A percentile compares a stretch with the other conserved stretches of the same genome.
phyloP scores from a whole-genome alignment of 2,113 vertebrate species.

The Calonectris borealis region DNA sequence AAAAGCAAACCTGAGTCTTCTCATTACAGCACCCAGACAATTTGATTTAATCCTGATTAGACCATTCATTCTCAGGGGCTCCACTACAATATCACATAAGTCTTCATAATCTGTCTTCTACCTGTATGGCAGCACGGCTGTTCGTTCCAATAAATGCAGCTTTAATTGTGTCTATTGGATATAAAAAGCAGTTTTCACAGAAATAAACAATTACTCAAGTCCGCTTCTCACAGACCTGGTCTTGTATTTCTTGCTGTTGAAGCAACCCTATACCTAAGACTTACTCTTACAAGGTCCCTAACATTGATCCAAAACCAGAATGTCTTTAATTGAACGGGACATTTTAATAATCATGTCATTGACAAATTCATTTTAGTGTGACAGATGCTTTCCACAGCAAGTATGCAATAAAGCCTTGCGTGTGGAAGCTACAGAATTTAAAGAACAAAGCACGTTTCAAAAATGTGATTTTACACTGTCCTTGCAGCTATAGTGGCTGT shows the following conservation, averaged over 20 bases:
- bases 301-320: not conserved
- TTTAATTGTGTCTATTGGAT: conserved; percentile 3
- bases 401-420: not conserved
- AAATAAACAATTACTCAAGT: conserved; percentile 24
- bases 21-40: conserved; percentile 2
- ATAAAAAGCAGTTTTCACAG: conserved; percentile 17
- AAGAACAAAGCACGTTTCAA: not conserved
- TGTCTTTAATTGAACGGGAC: not conserved
- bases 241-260: not conserved
- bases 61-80: conserved; percentile 19
- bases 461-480: not conserved
- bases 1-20: not conserved
- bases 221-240: not conserved
- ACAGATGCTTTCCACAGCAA: not conserved
- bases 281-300: not conserved
- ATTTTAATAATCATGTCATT: not conserved
- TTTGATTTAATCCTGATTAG: conserved; percentile 18
- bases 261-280: not conserved
- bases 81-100: not conserved
- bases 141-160: conserved; percentile 28
- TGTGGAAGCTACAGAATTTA: not conserved
- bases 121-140: not conserved
- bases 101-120: conserved; percentile 35
- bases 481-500: not conserved
- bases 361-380: not conserved